Conservation (phyloP, 2,888 invertebrate genomes). For the Aporophyla nigra region DNA sequence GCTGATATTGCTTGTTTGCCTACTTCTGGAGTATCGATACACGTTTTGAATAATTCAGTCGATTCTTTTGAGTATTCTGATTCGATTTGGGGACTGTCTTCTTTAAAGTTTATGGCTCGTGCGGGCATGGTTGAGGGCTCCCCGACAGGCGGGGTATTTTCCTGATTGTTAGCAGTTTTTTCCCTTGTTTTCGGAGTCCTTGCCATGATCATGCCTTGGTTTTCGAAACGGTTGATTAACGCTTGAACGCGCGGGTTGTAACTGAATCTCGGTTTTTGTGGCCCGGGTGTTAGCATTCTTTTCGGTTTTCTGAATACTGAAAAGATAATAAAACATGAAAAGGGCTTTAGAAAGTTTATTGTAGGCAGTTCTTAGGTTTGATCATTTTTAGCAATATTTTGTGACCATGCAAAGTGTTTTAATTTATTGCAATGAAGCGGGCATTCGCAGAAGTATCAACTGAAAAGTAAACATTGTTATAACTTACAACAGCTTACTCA, state of each 20-base stretch:
- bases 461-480: conserved; percentile 45
- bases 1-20: conserved; percentile 80
- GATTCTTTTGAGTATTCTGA: conserved; percentile 79
- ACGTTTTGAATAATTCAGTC: conserved; percentile 84
- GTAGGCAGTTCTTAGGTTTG: conserved; percentile 26
- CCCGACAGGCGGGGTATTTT: conserved; percentile 82
- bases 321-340: conserved; percentile 40
- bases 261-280: conserved; percentile 80
- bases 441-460: conserved; percentile 15
- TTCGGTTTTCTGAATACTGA: conserved; percentile 87
- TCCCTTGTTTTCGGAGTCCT: conserved; percentile 81
- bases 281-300: conserved; percentile 88
- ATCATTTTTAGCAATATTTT: conserved; percentile 20
- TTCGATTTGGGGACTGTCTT: conserved; percentile 83
- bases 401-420: conserved; percentile 29
- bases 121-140: conserved; percentile 82
- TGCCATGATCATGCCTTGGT: conserved; percentile 78
- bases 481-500: conserved; percentile 52
- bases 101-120: conserved; percentile 88
- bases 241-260: conserved; percentile 88
- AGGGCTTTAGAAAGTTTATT: neutral
- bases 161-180: conserved; percentile 70
- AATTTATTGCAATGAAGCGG: conserved; percentile 33
- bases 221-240: conserved; percentile 86
- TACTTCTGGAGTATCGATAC: conserved; percentile 78